phyloP scores from a whole-genome alignment of 2,888 invertebrate species.

The Agrotis puta region DNA sequence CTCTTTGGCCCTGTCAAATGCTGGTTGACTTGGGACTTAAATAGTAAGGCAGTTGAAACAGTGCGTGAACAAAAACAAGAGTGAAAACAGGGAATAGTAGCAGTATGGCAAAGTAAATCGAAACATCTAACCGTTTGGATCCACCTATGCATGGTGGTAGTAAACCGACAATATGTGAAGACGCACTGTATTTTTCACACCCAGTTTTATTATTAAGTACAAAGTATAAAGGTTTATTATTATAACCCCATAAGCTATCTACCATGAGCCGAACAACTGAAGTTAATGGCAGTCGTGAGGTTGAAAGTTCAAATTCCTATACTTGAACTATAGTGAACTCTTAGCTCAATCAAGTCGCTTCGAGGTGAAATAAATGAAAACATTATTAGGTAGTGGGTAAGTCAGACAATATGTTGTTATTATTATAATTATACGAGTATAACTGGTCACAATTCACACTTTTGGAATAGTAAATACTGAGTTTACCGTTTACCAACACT shows the following conservation, averaged over 20 bases:
- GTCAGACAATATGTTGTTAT: slow-evolving; percentile 3
- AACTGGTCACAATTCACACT: neutral
- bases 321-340: slow-evolving; percentile 55
- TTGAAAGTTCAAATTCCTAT: slow-evolving; percentile 55
- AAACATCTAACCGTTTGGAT: neutral
- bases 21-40: no score
- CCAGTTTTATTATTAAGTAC: neutral
- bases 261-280: slow-evolving; percentile 28
- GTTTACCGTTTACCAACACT: no score
- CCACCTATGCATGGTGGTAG: neutral
- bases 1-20: no score
- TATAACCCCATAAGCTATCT: slow-evolving; percentile 31
- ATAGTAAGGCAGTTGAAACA: no score
- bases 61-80: no score
- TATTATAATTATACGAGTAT: no score
- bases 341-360: slow-evolving; percentile 35
- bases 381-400: slow-evolving; percentile 4
- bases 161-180: neutral
- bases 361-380: slow-evolving; percentile 19
- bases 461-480: no score
- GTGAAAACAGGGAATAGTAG: no score
- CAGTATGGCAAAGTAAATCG: neutral
- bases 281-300: slow-evolving; percentile 50
- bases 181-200: slow-evolving; percentile 14
- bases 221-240: slow-evolving; percentile 19